Conservation (phyloP, 1,140 invertebrate genomes). For the Coelopa frigida region DNA sequence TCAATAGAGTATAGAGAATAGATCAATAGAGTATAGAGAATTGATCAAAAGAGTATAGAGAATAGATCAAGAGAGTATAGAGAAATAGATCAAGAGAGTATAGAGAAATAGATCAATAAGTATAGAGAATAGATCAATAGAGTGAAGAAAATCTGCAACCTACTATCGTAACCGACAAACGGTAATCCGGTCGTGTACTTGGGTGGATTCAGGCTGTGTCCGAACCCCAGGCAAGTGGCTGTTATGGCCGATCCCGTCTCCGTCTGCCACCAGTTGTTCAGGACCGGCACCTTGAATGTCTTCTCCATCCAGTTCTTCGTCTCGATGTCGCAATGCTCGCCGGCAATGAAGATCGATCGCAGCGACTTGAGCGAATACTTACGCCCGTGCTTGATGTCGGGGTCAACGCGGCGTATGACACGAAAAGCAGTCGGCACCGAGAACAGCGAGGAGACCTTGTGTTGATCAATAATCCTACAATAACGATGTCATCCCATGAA, state of each 20-base stretch:
- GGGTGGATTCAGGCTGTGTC: slow-evolving; percentile 52
- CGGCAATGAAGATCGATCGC: slow-evolving; percentile 78
- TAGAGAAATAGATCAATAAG: slow-evolving; percentile 23
- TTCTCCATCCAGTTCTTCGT: slow-evolving; percentile 80
- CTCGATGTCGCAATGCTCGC: slow-evolving; percentile 89
- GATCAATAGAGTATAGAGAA: background rate
- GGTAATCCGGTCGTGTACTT: slow-evolving; percentile 66
- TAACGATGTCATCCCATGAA: background rate
- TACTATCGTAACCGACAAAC: slow-evolving; percentile 78
- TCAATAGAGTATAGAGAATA: background rate
- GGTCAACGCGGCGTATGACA: slow-evolving; percentile 68
- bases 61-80: background rate
- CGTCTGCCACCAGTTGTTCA: slow-evolving; percentile 96
- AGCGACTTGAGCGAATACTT: slow-evolving; percentile 68
- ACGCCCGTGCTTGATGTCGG: slow-evolving; percentile 55
- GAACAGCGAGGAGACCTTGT: slow-evolving; percentile 77
- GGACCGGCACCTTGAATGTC: slow-evolving; percentile 71
- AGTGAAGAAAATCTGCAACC: slow-evolving; percentile 22
- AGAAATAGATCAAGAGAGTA: background rate
- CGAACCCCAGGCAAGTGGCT: slow-evolving; percentile 70
- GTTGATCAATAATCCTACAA: slow-evolving; percentile 75
- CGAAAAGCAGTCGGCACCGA: slow-evolving; percentile 85
- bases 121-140: background rate
- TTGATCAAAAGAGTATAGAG: background rate
- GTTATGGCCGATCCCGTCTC: slow-evolving; percentile 89